Evolutionary conservation across 2,888 invertebrate species (phyloP), one percentile per base, ranked within the genome.

Genomic region (Bombylius major): DNA sequence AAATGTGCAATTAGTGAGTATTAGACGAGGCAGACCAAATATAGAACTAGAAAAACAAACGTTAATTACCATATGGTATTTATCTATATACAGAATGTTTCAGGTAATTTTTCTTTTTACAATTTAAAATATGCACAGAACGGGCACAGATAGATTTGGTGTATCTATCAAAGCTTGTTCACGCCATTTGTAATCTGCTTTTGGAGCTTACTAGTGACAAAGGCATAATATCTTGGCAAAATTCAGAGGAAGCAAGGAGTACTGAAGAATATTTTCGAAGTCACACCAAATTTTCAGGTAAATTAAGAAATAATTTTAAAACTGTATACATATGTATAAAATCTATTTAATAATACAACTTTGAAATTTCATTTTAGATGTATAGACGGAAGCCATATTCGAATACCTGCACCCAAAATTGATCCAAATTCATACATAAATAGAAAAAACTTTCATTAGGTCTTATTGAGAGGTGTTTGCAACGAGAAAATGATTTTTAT

Each of bases 381-480:
- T 14, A 52, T 46, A 34, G 51, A 52, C n/a, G 51, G 34, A n/a
- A 52, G 45, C 6, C 46, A 46, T n/a, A 52, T 52, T 34, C n/a
- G 45, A 4, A 52, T 52, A 34, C 14, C 51, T 7, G 46, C 33
- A 34, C 56, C 56, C 9, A 53, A 53, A 46, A 11, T 34, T 11
- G 13, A 33, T 11, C 56, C 56, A 44, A 47, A 47, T 39, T 56
- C 56, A 1, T 56, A 56, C 14, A 50, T 56, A 4, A 53, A 53
- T 14, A 53, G 50, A n/a, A 53, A 53, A 53, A 56, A 50, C 4
- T 47, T 45, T 23, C 56, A 53, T 33, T 53, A 53, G 8, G 50
- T 53, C 7, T 23, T 53, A 5, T 32, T 56, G 23, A 50, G 53
- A 50, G 51, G 9, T 13, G 45, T 52, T 13, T 46, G 34, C 34